These are phyloP conservation scores for Oscheius sp. DNA, from an alignment of 1,140 invertebrate species.

Conservation along the genomic window DNA sequence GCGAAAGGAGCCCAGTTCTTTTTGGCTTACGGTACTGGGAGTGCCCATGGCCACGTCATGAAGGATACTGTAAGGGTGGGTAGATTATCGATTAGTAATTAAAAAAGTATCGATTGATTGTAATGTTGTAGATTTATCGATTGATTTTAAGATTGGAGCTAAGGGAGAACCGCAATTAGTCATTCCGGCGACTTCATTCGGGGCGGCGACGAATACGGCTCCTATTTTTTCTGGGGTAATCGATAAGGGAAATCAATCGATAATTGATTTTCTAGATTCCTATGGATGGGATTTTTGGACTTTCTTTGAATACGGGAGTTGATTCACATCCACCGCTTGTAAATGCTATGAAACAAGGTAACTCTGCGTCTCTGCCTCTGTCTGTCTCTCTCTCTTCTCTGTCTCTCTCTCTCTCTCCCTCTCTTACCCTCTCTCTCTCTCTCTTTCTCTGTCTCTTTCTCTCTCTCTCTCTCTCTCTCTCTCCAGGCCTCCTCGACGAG, in stretches of 20 bases:
- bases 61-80: not conserved
- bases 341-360: not conserved
- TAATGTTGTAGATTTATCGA: too few relatives aligned
- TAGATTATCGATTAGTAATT: not conserved
- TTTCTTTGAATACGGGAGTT: not conserved
- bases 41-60: not conserved
- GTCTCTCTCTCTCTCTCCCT: too few relatives aligned
- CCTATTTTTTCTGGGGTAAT: not conserved
- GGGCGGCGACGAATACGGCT: not conserved
- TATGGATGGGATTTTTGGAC: not conserved
- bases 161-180: not conserved
- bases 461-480: too few relatives aligned
- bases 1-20: not conserved
- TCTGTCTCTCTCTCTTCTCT: too few relatives aligned
- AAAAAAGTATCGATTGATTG: too few relatives aligned
- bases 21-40: not conserved
- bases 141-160: not conserved
- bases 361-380: not conserved
- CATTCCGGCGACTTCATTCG: not conserved
- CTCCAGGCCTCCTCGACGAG: not conserved
- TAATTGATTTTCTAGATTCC: too few relatives aligned
- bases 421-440: too few relatives aligned
- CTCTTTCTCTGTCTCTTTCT: too few relatives aligned
- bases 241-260: too few relatives aligned
- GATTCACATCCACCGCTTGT: not conserved